Base-by-base conservation (phyloP, 2,888 invertebrate species). In the Ormia ochracea region DNA sequence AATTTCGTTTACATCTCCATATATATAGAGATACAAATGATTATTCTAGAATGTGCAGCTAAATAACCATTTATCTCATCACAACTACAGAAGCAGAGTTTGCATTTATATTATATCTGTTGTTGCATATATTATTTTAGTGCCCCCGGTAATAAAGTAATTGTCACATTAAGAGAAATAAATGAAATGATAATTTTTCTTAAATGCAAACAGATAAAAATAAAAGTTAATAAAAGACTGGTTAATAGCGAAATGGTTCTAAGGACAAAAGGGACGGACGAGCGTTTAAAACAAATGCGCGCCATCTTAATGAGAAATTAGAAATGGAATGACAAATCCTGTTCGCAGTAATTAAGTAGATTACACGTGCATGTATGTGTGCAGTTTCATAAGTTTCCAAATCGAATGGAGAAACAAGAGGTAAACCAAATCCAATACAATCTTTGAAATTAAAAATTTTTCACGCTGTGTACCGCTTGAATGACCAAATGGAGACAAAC, bases 131-230 rank as follows among this genome's bases (percentile, higher is more conserved):
- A 12, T 21, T 38, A 3, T 48, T 28, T 28, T 38, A 14, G n/a
- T 38, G 14, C 28, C 41, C 38, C 59, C 63, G 56, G 73, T 56
- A 74, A 74, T 74, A 74, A 65, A 74, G 65, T 74, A 65, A 58
- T 58, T 56, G 65, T 66, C 50, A 58, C 58, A 66, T 66, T 74
- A 74, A 74, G 31, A 28, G 58, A 50, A 66, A 74, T 74, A 66
- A 58, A 50, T 58, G 28, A 65, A 74, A 66, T 66, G 65, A 58
- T 74, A 41, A 66, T 74, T 41, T 41, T 52, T 41, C 17, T 41
- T 74, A 74, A 74, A 31, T 50, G 17, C 21, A n/a, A 2, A 9
- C 7, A 41, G 66, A 66, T 23, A 65, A 58, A 66, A 28, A 45
- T 31, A 41, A 26, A 45, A 61, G 19, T 45, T 10, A 33, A 48